These are phyloP conservation scores for Linepithema humile DNA, from an alignment of 1,140 invertebrate genomes.

Conservation along the genomic window DNA sequence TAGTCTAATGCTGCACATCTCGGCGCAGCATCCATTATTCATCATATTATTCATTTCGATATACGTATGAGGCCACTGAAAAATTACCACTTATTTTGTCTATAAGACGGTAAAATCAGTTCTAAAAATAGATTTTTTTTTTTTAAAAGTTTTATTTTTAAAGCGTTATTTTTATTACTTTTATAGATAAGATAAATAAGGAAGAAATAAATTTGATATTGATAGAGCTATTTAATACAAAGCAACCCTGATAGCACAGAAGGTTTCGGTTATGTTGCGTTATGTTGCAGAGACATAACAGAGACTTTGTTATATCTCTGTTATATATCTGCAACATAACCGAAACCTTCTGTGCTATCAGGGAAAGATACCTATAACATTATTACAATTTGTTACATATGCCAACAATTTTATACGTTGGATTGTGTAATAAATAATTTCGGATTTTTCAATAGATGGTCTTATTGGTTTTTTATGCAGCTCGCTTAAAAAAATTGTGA, in stretches of 20 bases:
- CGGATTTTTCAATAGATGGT: too few species aligned
- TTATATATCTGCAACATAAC: too few species aligned
- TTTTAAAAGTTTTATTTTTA: background rate
- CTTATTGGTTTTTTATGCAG: too few species aligned
- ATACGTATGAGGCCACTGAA: background rate
- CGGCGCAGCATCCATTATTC: slow-evolving; percentile 8
- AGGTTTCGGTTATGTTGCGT: too few species aligned
- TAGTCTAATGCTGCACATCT: background rate
- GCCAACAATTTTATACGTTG: too few species aligned
- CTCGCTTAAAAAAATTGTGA: too few species aligned
- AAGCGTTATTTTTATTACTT: background rate
- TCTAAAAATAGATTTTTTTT: background rate
- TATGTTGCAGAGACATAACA: too few species aligned
- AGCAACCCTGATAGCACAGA: too few species aligned
- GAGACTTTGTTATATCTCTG: too few species aligned
- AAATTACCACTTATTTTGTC: background rate
- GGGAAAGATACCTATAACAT: background rate
- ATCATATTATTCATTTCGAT: slow-evolving; percentile 8
- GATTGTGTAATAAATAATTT: too few species aligned
- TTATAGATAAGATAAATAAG: background rate
- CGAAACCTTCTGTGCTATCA: too few species aligned
- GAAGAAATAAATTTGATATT: background rate
- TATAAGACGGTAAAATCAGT: background rate
- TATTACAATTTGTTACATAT: background rate
- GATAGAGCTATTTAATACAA: background rate